Base-by-base conservation (phyloP, 2,888 invertebrate genomes). In the Drosophila siamana region DNA sequence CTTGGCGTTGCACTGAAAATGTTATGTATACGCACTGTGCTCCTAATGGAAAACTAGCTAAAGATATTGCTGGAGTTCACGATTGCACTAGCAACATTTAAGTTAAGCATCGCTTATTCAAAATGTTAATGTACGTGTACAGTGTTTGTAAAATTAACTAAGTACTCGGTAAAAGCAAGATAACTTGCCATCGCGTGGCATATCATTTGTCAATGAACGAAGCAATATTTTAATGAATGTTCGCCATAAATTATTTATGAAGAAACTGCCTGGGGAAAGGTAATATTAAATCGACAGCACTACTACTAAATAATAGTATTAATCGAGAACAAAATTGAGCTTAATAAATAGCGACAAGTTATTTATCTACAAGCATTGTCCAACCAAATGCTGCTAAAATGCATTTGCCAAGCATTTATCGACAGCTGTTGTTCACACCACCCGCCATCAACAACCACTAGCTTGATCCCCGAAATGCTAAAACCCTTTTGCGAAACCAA, bases 1-100 rank as follows among this genome's bases (percentile, higher is more conserved):
- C 62, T 43, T 54, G 52, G n/a, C 36, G 46, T 60, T 67, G 44
- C 73, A 48, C 77, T 72, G 72, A 72, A 68, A 33, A 50, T 50
- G 52, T 54, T 72, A 62, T 56, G 60, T 68, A 72, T 63, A 68
- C 62, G 68, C 67, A 60, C 9, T 16, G 59, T 52, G 55, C 33
- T 48, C 9, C 44, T 68, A 60, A 60, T 68, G 68, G 56, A 72
- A 52, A 60, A 46, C 36, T 33, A 36, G 54, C 43, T 51, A 11
- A 22, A 52, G 30, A 63, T 68, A 50, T 46, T 16, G 28, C 28
- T 28, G 26, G 30, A 24, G 40, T 56, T 16, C 5, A 16, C 24
- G 28, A 46, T 61, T 38, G 44, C 38, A 28, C 16, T 11, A 6
- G 8, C 22, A 36, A 36, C 40, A 69, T 50, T 54, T 44, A 22